These are phyloP conservation scores for Nerophis lumbriciformis DNA, from an alignment of 2,113 vertebrate species.

Conservation along the genomic window DNA sequence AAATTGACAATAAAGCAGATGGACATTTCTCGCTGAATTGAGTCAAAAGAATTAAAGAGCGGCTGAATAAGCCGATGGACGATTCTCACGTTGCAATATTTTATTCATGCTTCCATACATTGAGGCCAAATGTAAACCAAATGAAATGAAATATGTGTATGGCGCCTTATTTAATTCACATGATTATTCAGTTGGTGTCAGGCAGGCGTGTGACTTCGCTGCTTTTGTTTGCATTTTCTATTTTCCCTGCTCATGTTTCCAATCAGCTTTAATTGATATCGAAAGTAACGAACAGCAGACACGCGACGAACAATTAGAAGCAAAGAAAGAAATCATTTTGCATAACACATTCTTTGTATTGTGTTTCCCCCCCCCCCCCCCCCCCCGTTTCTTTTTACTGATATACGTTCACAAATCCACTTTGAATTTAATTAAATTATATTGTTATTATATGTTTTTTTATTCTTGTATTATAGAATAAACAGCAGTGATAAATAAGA, in stretches of 20 bases:
- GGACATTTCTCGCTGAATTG: not conserved
- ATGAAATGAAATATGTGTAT: not conserved
- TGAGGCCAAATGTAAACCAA: not conserved
- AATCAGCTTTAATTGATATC: slow-evolving; percentile 51
- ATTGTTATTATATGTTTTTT: no score
- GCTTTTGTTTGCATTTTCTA: slow-evolving; percentile 1
- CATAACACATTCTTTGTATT: slow-evolving; percentile 7
- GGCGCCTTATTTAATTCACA: no score
- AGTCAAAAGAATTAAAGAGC: slow-evolving; percentile 1
- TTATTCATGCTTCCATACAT: no score
- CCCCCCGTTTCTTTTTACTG: not conserved
- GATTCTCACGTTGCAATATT: not conserved
- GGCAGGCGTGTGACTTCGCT: not conserved
- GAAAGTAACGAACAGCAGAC: slow-evolving; percentile 50
- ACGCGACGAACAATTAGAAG: slow-evolving; percentile 24
- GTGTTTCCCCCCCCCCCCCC: no score
- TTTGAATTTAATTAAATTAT: not conserved
- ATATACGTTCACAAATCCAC: not conserved
- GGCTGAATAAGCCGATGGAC: slow-evolving; percentile 5
- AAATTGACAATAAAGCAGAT: not conserved
- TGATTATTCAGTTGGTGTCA: not conserved
- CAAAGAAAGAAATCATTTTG: slow-evolving; percentile 1
- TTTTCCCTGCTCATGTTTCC: slow-evolving; percentile 10
- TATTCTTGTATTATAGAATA: not conserved
- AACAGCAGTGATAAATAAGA: slow-evolving; percentile 30